A percentile compares a stretch with the other conserved stretches of the same genome.
Conservation (phyloP, 2,797 vertebrate genomes). For the Ciconia nigra region DNA sequence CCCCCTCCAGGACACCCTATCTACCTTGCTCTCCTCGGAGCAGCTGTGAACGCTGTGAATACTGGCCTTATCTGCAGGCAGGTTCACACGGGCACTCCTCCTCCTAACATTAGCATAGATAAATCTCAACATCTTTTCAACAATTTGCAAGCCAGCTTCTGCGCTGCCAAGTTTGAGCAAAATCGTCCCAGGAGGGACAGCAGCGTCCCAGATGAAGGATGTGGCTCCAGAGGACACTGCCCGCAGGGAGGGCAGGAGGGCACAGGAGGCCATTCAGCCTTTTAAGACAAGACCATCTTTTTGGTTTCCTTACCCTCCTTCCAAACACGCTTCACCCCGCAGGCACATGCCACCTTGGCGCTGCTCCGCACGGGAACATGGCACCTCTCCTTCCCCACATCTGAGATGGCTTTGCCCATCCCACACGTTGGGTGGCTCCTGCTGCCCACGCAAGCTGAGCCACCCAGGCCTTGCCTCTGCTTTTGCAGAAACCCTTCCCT, state of each 20-base stretch:
- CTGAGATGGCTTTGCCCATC: not conserved
- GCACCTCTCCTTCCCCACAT: not conserved
- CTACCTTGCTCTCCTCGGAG: rapidly evolving
- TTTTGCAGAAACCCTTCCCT: not conserved
- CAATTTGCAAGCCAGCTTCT: not conserved
- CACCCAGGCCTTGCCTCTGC: no score
- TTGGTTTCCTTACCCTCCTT: not conserved
- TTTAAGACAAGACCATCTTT: not conserved
- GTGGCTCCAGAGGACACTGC: rapidly evolving
- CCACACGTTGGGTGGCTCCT: rapidly evolving
- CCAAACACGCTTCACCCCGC: rapidly evolving
- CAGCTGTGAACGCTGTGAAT: conserved; percentile 17
- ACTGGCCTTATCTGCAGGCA: not conserved
- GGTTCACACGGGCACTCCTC: not conserved
- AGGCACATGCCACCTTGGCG: not conserved
- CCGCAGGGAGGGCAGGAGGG: not conserved
- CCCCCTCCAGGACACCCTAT: not conserved
- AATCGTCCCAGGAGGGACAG: not conserved
- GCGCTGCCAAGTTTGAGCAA: not conserved
- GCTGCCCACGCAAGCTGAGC: not conserved
- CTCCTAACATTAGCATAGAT: not conserved
- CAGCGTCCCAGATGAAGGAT: not conserved
- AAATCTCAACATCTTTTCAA: not conserved
- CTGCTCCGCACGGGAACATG: rapidly evolving
- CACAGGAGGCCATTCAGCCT: not conserved